Base-by-base conservation (phyloP, 2,888 invertebrate genomes). In the Sarcophaga subvicina region DNA sequence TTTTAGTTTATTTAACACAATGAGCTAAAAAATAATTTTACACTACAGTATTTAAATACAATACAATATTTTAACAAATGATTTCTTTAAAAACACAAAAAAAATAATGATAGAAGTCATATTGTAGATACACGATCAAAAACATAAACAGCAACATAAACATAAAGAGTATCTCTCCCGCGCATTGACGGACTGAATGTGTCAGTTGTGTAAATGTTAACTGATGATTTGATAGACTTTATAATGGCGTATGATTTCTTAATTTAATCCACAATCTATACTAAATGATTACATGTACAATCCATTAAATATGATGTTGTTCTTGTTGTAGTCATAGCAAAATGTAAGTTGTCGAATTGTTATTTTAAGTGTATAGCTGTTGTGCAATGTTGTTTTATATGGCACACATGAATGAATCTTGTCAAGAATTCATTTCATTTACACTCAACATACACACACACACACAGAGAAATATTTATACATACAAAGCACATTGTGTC, bases 191-290 rank as follows among this genome's bases (percentile, higher is more conserved):
- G 14, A 49, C 11, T 49, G 22, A 22, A 37, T 22, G 69, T 14
- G 69, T 69, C 49, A 22, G 69, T 69, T 69, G 47, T 22, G 22
- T 69, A 69, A 69, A 69, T 49, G 69, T 69, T 14, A 67, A 45
- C 45, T 20, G 5, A 49, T 69, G 37, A 67, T 6, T 45, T 67
- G 45, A 45, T 67, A n/a, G n/a, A 25, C 17, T 67, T 67, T n/a
- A 3, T 45, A n/a, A 45, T 67, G 66, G 37, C n/a, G n/a, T n/a
- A 67, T 67, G 17, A 67, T 67, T 67, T 67, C n/a, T 14, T 10
- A 54, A 54, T 54, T 54, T 54, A 54, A 54, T 54, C 54, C 54
- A 54, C 17, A 14, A 54, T 54, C 4, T 54, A 54, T 4, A 1
- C 54, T 54, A 54, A 54, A 54, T 54, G 54, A 54, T 54, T 54